Base-by-base conservation (phyloP, 2,888 invertebrate genomes). In the Eurytoma adleriae region DNA sequence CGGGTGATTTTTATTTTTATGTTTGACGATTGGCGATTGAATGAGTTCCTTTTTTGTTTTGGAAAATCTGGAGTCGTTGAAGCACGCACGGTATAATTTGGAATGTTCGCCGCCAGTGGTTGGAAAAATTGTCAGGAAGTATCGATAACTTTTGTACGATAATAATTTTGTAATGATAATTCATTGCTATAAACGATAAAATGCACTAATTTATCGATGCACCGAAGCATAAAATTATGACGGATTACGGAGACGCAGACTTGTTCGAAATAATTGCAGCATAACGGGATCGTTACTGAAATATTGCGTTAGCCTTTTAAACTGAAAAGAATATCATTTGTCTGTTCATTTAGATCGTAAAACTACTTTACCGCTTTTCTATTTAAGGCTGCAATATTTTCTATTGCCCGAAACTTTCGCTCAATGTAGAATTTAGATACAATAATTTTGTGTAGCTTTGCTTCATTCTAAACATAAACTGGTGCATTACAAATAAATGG, bases 251-350 rank as follows among this genome's bases (percentile, higher is more conserved):
- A 56, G 72, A 69, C 52, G 14, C 62, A 69, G 18, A 72, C 27
- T 73, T 48, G 67, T 54, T 62, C 12, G 54, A 67, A 78, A 52
- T 50, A 78, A 66, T 72, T 72, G 61, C 72, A 73, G 69, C 69
- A 66, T 40, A 50, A 74, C 73, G 48, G 66, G 20, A 68, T 79
- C 30, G 50, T 79, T 79, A 79, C 56, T 48, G 68, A 56, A 24
- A 68, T 61, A 68, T 79, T 79, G 79, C 79, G 62, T 79, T 79
- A 73, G 54, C 12, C 68, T 73, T 62, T 68, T 27, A 56, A 57
- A 48, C 20, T n/a, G 13, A 66, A 74, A 79, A 78, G 27, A 69
- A 73, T 68, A 52, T 61, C 54, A 52, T 61, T 67, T 14, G 54
- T 27, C 66, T 69, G 59, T 40, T 62, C 18, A 59, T 69, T 62